Percentiles rank a stretch among this genome's conserved stretches.
phyloP scores from a whole-genome alignment of 1,140 invertebrate genomes.

The Zaprionus africanus region DNA sequence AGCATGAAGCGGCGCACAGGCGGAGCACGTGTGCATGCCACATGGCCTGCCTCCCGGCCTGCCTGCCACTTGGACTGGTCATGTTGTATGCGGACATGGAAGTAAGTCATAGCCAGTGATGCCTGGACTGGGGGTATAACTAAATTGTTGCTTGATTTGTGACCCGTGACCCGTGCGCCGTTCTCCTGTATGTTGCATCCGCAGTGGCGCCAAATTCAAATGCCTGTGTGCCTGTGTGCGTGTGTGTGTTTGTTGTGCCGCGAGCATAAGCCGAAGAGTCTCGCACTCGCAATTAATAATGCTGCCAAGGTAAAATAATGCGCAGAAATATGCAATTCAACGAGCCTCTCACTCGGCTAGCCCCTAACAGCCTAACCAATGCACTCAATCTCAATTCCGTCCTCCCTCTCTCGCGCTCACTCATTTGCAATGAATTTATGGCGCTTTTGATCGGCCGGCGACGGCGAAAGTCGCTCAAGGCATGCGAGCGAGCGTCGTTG shows the following conservation, averaged over 20 bases:
- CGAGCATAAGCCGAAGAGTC: slow-evolving; percentile 57
- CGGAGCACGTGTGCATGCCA: slow-evolving; percentile 68
- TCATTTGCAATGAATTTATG: slow-evolving; percentile 64
- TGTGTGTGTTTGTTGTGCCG: slow-evolving; percentile 41
- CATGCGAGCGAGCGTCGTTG: neutral
- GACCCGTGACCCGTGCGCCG: slow-evolving; percentile 63
- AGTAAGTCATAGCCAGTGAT: slow-evolving; percentile 37
- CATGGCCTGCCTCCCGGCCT: slow-evolving; percentile 38
- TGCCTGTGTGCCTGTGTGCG: neutral
- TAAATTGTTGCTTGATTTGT: slow-evolving; percentile 72
- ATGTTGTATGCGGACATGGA: slow-evolving; percentile 51
- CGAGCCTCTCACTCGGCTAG: slow-evolving; percentile 2
- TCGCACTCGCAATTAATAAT: slow-evolving; percentile 72
- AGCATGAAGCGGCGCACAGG: slow-evolving; percentile 63
- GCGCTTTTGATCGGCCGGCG: slow-evolving; percentile 67
- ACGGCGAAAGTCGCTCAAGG: slow-evolving; percentile 24
- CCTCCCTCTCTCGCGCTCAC: slow-evolving; percentile 1
- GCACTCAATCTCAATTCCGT: neutral
- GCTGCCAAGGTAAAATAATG: slow-evolving; percentile 78
- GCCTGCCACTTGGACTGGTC: slow-evolving; percentile 22
- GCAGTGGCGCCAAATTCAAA: slow-evolving; percentile 59
- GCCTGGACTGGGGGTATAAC: slow-evolving; percentile 41
- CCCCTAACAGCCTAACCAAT: slow-evolving; percentile 1
- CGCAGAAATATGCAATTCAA: slow-evolving; percentile 60
- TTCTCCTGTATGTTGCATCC: slow-evolving; percentile 21